phyloP scores from a whole-genome alignment of 1,140 invertebrate genomes.

The Trichonephila clavipes region DNA sequence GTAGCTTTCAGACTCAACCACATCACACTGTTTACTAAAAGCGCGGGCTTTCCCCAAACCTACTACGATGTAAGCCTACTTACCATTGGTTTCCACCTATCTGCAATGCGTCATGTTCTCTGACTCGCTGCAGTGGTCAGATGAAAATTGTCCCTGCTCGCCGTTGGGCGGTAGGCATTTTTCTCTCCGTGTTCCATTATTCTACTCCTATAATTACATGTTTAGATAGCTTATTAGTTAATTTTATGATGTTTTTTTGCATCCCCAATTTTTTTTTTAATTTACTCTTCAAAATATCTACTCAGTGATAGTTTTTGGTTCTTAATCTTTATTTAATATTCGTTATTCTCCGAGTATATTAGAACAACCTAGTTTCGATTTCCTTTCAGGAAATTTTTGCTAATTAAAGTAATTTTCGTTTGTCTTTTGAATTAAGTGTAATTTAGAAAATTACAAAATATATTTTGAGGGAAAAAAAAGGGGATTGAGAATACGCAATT shows the following conservation, averaged over 20 bases:
- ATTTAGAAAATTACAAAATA: no score
- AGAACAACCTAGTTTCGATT: no score
- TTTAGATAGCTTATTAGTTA: constrained; percentile 35
- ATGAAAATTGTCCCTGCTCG: constrained; percentile 67
- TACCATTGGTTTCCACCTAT: constrained; percentile 75
- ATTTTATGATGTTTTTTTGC: neutral
- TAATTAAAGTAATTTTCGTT: no score
- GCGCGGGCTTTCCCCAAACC: constrained; percentile 69
- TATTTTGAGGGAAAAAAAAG: no score
- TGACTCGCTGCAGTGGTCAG: constrained; percentile 75
- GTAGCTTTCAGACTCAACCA: constrained; percentile 4
- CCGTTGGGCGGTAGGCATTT: constrained; percentile 61
- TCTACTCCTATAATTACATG: neutral
- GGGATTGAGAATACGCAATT: no score
- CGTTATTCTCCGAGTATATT: no score
- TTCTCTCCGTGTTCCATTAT: constrained; percentile 44
- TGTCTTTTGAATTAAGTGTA: no score
- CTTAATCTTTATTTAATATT: no score
- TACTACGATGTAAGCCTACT: constrained; percentile 63
- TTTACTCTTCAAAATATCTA: no score
- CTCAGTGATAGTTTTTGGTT: no score
- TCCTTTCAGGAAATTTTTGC: no score
- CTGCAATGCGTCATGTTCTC: constrained; percentile 77
- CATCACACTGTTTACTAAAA: constrained; percentile 75
- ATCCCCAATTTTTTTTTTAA: no score